A percentile compares a stretch with the other conserved stretches of the same genome.
These are phyloP conservation scores for Micrasema longulum DNA, from an alignment of 1,140 invertebrate genomes.

Conservation along the genomic window DNA sequence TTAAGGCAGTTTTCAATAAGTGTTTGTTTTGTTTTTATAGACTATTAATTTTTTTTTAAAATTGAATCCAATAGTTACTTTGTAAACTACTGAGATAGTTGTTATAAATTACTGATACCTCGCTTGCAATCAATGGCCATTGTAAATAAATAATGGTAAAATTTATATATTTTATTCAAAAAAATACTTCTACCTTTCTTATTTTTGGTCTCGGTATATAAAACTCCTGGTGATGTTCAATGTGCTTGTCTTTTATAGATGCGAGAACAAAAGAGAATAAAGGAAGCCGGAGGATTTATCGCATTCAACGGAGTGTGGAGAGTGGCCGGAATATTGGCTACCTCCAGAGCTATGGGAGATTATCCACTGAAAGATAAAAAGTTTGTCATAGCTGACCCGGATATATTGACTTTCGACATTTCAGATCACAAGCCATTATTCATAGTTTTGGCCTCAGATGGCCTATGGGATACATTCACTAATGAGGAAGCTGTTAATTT, in stretches of 20 bases:
- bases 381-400: conserved; percentile 94
- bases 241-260: conserved; percentile 68
- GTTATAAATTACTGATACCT: too few species aligned
- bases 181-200: too few species aligned
- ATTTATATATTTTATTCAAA: too few species aligned
- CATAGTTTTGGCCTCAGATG: conserved; percentile 93
- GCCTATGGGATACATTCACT: conserved; percentile 94
- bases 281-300: conserved; percentile 93
- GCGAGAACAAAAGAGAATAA: conserved; percentile 87
- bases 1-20: too few species aligned
- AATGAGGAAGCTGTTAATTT: conserved; percentile 95
- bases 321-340: conserved; percentile 95
- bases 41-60: too few species aligned
- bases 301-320: conserved; percentile 97
- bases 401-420: conserved; percentile 94
- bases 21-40: too few species aligned
- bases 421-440: conserved; percentile 88
- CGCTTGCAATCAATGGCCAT: too few species aligned
- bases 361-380: conserved; percentile 95
- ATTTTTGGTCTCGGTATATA: too few species aligned
- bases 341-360: conserved; percentile 93
- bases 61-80: too few species aligned
- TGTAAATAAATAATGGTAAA: too few species aligned
- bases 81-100: too few species aligned
- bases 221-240: too few species aligned